These are phyloP conservation scores for Silurus asotus DNA, from an alignment of 2,113 vertebrate species.

Conservation along the genomic window DNA sequence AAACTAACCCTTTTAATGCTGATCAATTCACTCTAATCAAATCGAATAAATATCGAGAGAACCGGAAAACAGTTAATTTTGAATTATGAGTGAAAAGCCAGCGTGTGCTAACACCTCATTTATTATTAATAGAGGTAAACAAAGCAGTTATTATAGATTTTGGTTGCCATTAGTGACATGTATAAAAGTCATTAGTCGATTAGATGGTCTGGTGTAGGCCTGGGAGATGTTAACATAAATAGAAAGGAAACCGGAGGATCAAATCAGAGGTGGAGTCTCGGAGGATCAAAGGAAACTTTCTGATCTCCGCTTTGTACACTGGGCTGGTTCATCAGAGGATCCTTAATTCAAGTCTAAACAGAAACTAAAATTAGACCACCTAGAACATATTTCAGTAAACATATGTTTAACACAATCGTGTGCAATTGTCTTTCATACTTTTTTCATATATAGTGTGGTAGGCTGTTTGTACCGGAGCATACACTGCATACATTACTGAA, in stretches of 20 bases:
- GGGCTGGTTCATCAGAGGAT: not conserved
- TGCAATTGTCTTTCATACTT: not conserved
- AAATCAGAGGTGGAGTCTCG: constrained; percentile 36
- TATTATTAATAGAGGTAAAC: not conserved
- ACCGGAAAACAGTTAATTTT: not conserved
- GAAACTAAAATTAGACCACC: not conserved
- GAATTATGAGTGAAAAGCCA: constrained; percentile 7
- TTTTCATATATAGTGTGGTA: not conserved
- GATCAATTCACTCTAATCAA: not conserved
- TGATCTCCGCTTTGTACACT: constrained; percentile 14
- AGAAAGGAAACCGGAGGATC: constrained; percentile 31
- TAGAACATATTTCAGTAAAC: not conserved
- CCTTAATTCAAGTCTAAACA: not conserved
- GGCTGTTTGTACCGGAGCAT: not conserved
- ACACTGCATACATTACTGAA: not conserved
- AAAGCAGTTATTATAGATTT: not conserved
- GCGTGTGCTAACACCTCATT: not conserved
- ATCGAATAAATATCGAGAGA: not conserved
- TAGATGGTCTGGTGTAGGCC: not conserved
- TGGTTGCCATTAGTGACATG: constrained; percentile 7
- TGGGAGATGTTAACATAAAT: constrained; percentile 10
- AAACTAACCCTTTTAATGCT: not conserved
- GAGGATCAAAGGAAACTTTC: constrained; percentile 34
- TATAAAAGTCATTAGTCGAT: constrained; percentile 11
- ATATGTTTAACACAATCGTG: not conserved